phyloP scores from a whole-genome alignment of 2,888 invertebrate genomes.

The Monopis laevigella region DNA sequence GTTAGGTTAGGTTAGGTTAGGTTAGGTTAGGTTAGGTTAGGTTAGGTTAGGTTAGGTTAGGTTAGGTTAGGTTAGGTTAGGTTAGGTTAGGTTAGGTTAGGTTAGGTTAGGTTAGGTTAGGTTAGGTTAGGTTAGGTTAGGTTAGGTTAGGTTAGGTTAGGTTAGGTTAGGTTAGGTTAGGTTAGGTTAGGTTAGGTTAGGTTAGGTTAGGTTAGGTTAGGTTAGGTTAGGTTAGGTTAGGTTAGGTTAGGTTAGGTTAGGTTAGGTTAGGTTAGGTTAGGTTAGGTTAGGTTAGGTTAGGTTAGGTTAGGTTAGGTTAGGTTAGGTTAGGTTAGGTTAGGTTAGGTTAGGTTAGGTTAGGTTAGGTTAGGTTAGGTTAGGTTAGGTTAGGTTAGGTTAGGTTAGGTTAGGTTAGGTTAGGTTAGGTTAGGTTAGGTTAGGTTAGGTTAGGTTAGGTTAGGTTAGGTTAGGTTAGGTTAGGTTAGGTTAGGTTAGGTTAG shows the following conservation, averaged over 20 bases:
- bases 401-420: conserved; percentile 7
- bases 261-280: conserved; percentile 7
- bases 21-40: conserved; percentile 7
- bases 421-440: conserved; percentile 7
- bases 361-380: conserved; percentile 12
- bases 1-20: conserved; percentile 7
- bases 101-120: conserved; percentile 7
- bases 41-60: conserved; percentile 7
- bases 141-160: conserved; percentile 7
- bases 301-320: conserved; percentile 12
- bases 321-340: conserved; percentile 13
- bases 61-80: conserved; percentile 7
- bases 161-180: conserved; percentile 7
- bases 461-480: conserved; percentile 18
- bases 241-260: conserved; percentile 7
- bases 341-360: conserved; percentile 15
- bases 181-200: conserved; percentile 7
- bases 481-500: conserved; percentile 17
- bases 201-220: conserved; percentile 7
- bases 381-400: neutral
- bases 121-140: conserved; percentile 7
- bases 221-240: conserved; percentile 7
- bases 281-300: conserved; percentile 14
- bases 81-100: conserved; percentile 7
- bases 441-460: conserved; percentile 13